Percentiles rank a stretch among this genome's conserved stretches.
These are phyloP conservation scores for Druon quercuslanigerum DNA, from an alignment of 1,140 invertebrate genomes.

Conservation along the genomic window DNA sequence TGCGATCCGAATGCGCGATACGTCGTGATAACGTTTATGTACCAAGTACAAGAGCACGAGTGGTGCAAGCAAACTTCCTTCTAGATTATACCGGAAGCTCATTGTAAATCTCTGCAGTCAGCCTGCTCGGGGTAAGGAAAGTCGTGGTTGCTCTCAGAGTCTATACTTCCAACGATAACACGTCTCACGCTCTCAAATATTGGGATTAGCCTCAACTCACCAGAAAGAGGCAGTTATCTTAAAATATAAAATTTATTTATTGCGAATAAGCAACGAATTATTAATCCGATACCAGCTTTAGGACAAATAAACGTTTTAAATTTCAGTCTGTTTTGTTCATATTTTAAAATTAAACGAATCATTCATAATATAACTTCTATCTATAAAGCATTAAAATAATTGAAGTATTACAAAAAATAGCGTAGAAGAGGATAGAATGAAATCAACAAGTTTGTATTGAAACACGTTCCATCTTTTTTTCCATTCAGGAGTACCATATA, in stretches of 20 bases:
- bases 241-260: not conserved
- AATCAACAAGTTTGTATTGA: too few relatives aligned
- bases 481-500: too few relatives aligned
- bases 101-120: conserved; percentile 73
- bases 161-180: conserved; percentile 60
- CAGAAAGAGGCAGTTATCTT: not conserved
- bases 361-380: too few relatives aligned
- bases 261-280: not conserved
- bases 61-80: conserved; percentile 71
- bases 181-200: conserved; percentile 68
- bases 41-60: conserved; percentile 48
- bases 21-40: conserved; percentile 61
- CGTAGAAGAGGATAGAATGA: too few relatives aligned
- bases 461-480: too few relatives aligned
- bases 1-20: conserved; percentile 62
- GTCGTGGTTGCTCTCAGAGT: conserved; percentile 35
- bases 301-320: too few relatives aligned
- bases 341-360: too few relatives aligned
- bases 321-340: too few relatives aligned
- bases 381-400: too few relatives aligned
- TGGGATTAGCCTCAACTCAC: conserved; percentile 66
- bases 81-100: conserved; percentile 70
- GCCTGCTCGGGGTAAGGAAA: conserved; percentile 37
- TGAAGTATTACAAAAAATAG: too few relatives aligned
- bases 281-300: not conserved